Conservation (phyloP, 23 tunicate genomes). For the Styela clava region DNA sequence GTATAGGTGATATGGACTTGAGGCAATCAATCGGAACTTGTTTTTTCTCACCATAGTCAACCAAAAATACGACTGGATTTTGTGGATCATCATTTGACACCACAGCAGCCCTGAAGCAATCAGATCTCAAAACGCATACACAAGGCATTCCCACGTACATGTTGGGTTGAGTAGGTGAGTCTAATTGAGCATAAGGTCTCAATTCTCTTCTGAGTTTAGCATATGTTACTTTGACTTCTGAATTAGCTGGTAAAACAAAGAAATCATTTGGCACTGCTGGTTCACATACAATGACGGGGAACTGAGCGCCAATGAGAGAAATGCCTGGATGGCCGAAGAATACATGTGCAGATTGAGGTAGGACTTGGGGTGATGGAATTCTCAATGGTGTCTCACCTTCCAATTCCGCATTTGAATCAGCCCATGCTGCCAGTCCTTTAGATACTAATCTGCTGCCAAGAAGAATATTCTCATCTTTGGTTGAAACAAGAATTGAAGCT, state of each 20-base stretch:
- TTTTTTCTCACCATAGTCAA: constrained; percentile 43
- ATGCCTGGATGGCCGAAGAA: constrained; percentile 59
- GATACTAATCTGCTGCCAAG: constrained; percentile 32
- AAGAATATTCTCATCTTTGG: constrained; percentile 6
- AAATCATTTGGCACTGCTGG: constrained; percentile 52
- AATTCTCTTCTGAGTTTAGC: constrained; percentile 10
- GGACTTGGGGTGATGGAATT: neutral
- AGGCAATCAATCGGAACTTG: constrained; percentile 21
- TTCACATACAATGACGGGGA: constrained; percentile 39
- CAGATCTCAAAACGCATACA: constrained; percentile 22
- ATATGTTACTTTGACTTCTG: constrained; percentile 24
- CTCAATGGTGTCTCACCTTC: constrained; percentile 1
- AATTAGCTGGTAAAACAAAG: constrained; percentile 36
- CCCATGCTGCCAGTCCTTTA: constrained; percentile 26
- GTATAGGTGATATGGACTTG: constrained; percentile 1
- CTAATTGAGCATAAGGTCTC: constrained; percentile 2
- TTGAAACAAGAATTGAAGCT: constrained; percentile 24
- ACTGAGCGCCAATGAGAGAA: constrained; percentile 55
- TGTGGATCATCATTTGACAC: constrained; percentile 27
- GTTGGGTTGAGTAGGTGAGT: neutral
- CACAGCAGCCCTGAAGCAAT: constrained; percentile 64
- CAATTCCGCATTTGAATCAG: neutral
- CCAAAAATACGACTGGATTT: constrained; percentile 37
- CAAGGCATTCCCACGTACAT: constrained; percentile 67
- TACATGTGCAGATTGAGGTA: neutral